Evolutionary conservation across 2,113 vertebrate species (phyloP).

Genomic region (Gymnarchus niloticus): DNA sequence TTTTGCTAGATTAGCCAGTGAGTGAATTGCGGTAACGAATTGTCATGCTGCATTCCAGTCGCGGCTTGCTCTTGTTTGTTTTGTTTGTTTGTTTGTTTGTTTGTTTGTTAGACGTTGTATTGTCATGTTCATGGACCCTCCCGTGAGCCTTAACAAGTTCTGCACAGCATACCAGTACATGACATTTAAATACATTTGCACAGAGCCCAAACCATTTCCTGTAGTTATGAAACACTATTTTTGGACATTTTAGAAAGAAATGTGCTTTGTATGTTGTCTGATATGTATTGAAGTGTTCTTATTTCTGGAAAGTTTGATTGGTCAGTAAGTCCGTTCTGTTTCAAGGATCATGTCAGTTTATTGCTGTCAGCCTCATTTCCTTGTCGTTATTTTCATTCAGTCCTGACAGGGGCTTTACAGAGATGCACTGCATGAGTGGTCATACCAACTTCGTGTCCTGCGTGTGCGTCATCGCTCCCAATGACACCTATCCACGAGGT

Average conservation of each 20-base stretch:
- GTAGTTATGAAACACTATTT: neutral
- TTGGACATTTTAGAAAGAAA: neutral
- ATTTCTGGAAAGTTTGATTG: neutral
- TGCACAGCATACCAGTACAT: too few relatives aligned
- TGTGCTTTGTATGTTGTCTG: neutral
- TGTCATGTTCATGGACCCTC: too few relatives aligned
- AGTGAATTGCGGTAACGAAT: too few relatives aligned
- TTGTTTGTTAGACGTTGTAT: too few relatives aligned
- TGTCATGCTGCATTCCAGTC: too few relatives aligned
- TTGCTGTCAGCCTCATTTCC: neutral
- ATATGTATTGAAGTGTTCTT: neutral
- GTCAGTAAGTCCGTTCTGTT: neutral
- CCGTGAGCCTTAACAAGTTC: too few relatives aligned
- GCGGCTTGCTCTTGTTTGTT: too few relatives aligned
- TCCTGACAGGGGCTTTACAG: slow-evolving; percentile 76
- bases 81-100: too few relatives aligned
- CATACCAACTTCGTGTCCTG: slow-evolving; percentile 94
- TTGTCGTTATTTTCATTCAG: slow-evolving; percentile 54
- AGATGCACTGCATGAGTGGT: slow-evolving; percentile 88
- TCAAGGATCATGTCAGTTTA: neutral
- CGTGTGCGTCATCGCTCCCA: slow-evolving; percentile 87
- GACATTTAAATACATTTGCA: neutral
- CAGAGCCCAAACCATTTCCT: neutral
- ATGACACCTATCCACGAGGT: slow-evolving; percentile 80
- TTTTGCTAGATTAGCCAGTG: neutral